Conservation (phyloP, 2,888 invertebrate species). For the Spodoptera exigua region DNA sequence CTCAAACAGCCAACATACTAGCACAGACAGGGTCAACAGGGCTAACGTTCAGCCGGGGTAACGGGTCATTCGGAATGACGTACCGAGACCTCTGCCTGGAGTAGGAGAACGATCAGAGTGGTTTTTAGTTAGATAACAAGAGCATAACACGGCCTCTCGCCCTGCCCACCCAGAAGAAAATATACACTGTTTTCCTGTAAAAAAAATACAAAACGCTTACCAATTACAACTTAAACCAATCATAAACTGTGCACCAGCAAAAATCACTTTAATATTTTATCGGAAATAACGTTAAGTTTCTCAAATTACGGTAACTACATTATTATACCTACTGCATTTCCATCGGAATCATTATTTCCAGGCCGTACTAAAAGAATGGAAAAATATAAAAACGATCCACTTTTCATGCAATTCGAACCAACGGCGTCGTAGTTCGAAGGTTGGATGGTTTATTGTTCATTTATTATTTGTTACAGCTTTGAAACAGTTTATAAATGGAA, state of each 20-base stretch:
- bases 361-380: slow-evolving; percentile 25
- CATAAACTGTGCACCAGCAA: slow-evolving; percentile 58
- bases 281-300: slow-evolving; percentile 60
- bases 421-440: neutral
- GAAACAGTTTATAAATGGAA: neutral
- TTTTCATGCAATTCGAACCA: slow-evolving; percentile 25
- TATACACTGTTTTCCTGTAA: no score
- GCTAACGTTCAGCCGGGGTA: no score
- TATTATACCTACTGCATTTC: slow-evolving; percentile 38
- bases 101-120: no score
- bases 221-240: slow-evolving; percentile 19
- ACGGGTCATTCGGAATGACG: no score
- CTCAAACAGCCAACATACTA: no score
- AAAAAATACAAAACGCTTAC: slow-evolving; percentile 9
- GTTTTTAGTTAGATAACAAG: no score
- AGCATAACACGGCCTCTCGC: no score
- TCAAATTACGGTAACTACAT: slow-evolving; percentile 56
- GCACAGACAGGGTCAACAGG: no score
- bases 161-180: no score
- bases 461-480: neutral
- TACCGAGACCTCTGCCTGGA: no score
- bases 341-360: slow-evolving; percentile 36
- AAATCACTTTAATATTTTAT: slow-evolving; percentile 69
- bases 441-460: slow-evolving; percentile 8
- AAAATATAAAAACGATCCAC: slow-evolving; percentile 29